Base-by-base conservation (phyloP, 2,797 vertebrate genomes). In the Lindbergichthys nudifrons region DNA sequence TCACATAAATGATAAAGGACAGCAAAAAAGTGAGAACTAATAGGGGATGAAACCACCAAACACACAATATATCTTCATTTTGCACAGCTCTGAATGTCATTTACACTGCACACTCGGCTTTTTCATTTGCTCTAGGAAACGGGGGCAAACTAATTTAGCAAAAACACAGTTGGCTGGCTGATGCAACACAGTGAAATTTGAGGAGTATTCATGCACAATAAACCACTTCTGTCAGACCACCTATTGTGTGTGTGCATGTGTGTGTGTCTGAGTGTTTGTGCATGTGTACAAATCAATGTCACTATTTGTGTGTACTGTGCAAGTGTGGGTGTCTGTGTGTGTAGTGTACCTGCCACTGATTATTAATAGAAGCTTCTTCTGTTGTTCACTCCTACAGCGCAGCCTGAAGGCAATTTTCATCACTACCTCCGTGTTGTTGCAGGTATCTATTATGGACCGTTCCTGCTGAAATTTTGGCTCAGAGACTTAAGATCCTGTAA, bases 131-230 rank as follows among this genome's bases (percentile, higher is more conserved):
- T 89, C 75, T 52, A 79, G 64, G 84, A 92, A 90, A 92, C 87
- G 85, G 87, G 88, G 87, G 87, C 85, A 88, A 86, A 88, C 80
- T 89, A 88, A 91, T 92, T 92, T 86, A 83, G 86, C 83, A 88
- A 85, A 90, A 91, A 87, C 84, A 85, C 81, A 84, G 82, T 89
- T 77, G 86, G 81, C 81, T 85, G 87, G 87, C 89, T 95, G 94
- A 95, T 94, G 93, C 92, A 95, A 95, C 79, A 73, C 73, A 53
- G 66, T 87, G 94, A 94, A 94, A 94, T 92, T 90, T 91, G 83
- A 75, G 89, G 81, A 73, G 88, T 87, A 89, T 88, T 89, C 87
- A 90, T 87, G 88, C 88, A 88, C 92, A 92, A 91, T 90, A 89
- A 94, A 91, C 85, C 89, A 88, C 89, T 89, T 90, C 84, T 90